Base-by-base conservation (phyloP, 2,113 vertebrate genomes). In the Melospiza melodia region DNA sequence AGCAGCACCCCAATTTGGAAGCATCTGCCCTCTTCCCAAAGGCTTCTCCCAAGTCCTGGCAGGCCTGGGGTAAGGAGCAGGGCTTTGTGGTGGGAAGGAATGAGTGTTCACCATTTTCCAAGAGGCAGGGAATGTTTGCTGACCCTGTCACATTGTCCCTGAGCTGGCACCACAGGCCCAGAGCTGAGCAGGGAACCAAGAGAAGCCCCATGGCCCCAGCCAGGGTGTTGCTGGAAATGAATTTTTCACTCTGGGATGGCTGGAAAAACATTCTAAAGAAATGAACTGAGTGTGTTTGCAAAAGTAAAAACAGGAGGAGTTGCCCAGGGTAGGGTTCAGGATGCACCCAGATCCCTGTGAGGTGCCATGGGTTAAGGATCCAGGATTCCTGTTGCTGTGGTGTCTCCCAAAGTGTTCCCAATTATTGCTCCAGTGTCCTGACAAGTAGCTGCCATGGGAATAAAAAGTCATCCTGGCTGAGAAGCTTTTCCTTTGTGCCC, bases 331-430 rank as follows among this genome's bases (percentile, higher is more conserved):
- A 41, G 86, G 54, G 31, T 57, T 52, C 12, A 20, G 75, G 54
- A 43, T 28, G 41, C 6, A 11, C 35, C 28, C 43, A 21, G 39
- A 3, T 5, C 25, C 57, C 73, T 33, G 13, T 4, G 6, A 21
- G 51, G 5, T 3, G 5, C 8, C 28, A 11, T 6, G 51, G 31
- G 20, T 31, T 44, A 19, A 57, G 4, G 48, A 27, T 77, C n/a
- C 16, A 24, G 20, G 18, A 37, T 41, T 59, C 24, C 3, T 5
- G 8, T 8, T 39, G 17, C 43, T 65, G 22, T 1, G 5, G 43
- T 2, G 0, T 20, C 43, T 84, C n/a, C 61, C 11, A 33, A 14
- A 30, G 18, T 1, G 1, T 27, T 80, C 66, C 65, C n/a, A 0
- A 4, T 16, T 25, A 46, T 37, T 17, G 4, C 17, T 35, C 58